Base-by-base conservation (phyloP, 2,797 vertebrate species). In the Myotis planiceps region DNA sequence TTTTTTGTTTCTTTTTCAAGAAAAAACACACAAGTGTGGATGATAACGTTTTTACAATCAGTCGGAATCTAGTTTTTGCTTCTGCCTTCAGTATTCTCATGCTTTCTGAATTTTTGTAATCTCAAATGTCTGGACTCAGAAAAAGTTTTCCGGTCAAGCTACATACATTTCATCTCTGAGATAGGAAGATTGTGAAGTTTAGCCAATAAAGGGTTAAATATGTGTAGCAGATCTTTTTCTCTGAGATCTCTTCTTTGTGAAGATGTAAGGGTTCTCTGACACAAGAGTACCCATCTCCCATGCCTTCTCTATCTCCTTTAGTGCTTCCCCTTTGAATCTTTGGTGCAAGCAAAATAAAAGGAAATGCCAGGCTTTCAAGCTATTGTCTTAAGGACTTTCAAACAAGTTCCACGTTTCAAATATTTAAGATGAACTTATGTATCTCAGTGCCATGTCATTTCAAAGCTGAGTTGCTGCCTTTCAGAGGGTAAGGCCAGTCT, bases 301-400 rank as follows among this genome's bases (percentile, higher is more conserved):
- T 88, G 69, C 27, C 81, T 96, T 88, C 88, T 86, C 94, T 95
- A 83, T 83, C 95, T 89, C 88, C 58, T 92, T 58, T 81, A 37
- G 63, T 37, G 25, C 27, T 86, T 86, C 69, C 34, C 74, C 68
- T 94, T 93, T 13, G 92, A 96, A 97, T 95, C 96, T 96, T 96
- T 97, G 96, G 98, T 97, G 95, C 65, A 97, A 96, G 71, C 94
- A 94, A 74, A 97, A 95, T 76, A 83, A 94, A 96, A 94, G 76
- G 68, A 55, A 96, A 94, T 65, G 72, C 74, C 29, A 81, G 90
- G 29, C 94, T 96, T 97, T 97, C 76, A 98, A 98, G 97, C 94
- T 90, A 97, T 98, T 98, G 97, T 96, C 94, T 98, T 97, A 93
- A 2, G 58, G 58, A 97, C 96, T 98, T 96, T 88, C 97, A 96